These are phyloP conservation scores for Acanthosepion esculentum DNA, from an alignment of 2,888 invertebrate species.

Conservation along the genomic window DNA sequence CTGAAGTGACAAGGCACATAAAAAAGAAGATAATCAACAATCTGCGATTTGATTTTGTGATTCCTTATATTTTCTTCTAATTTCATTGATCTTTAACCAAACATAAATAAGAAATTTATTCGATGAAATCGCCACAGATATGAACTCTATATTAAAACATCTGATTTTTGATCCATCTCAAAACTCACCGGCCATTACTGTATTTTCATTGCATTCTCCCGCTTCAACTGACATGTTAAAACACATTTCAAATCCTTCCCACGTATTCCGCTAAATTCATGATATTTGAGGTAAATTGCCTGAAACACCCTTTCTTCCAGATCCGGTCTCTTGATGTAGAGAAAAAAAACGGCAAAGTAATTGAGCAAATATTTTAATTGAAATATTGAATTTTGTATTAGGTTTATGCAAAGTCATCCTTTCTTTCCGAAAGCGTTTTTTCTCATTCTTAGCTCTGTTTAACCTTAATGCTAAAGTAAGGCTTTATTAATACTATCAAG, in stretches of 20 bases:
- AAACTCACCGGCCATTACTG: neutral
- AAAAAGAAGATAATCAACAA: too few species aligned
- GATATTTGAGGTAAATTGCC: neutral
- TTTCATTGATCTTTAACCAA: too few species aligned
- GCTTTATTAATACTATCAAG: neutral
- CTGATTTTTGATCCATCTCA: neutral
- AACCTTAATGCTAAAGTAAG: neutral
- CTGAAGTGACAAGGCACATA: too few species aligned
- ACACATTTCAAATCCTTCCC: neutral
- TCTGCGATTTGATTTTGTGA: too few species aligned
- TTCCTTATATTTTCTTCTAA: too few species aligned
- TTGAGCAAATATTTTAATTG: constrained; percentile 21
- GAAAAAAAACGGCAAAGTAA: neutral
- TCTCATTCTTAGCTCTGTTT: neutral
- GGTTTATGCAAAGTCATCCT: neutral
- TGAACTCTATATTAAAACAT: too few species aligned
- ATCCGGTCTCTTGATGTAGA: neutral
- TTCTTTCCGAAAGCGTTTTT: neutral
- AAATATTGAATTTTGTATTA: neutral
- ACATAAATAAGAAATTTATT: too few species aligned
- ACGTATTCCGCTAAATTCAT: neutral
- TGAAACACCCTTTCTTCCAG: neutral
- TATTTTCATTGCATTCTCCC: neutral
- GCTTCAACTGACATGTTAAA: neutral
- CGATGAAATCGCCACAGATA: too few species aligned